phyloP scores from a whole-genome alignment of 2,113 vertebrate species.

The Rhinoderma darwinii region DNA sequence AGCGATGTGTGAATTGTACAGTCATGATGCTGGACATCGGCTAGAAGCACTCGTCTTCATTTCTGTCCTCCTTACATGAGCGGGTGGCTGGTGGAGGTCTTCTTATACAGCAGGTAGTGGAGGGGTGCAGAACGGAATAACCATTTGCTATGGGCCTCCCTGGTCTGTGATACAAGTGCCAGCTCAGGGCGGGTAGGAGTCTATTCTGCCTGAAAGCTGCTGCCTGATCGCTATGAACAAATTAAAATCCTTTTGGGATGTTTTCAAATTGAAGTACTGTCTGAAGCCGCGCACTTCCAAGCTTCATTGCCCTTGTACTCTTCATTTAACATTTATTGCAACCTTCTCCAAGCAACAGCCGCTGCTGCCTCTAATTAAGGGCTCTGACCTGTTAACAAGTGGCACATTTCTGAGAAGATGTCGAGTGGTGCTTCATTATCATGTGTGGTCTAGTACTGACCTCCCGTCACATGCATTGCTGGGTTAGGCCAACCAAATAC shows the following conservation, averaged over 20 bases:
- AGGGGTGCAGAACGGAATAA: neutral
- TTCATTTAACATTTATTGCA: conserved; percentile 51
- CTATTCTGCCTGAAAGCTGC: conserved; percentile 11
- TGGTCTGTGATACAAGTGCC: neutral
- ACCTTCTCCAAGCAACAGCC: neutral
- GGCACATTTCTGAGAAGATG: neutral
- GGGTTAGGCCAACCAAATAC: neutral
- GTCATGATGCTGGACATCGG: neutral
- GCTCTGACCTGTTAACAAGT: conserved; percentile 20
- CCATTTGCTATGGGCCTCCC: neutral
- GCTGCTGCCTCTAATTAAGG: conserved; percentile 1
- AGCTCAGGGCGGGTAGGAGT: neutral
- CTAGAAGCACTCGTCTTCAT: neutral
- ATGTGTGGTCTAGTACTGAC: neutral
- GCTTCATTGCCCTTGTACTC: conserved; percentile 25
- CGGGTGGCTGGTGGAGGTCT: neutral
- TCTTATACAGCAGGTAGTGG: neutral
- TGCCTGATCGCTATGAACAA: neutral
- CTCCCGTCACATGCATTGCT: neutral
- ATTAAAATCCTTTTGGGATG: conserved; percentile 38
- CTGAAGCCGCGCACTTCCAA: neutral
- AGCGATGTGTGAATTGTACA: no score
- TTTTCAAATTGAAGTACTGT: conserved; percentile 22
- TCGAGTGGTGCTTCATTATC: neutral
- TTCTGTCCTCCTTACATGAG: neutral